phyloP scores from a whole-genome alignment of 2,797 vertebrate species.

The Pogoniulus pusillus region DNA sequence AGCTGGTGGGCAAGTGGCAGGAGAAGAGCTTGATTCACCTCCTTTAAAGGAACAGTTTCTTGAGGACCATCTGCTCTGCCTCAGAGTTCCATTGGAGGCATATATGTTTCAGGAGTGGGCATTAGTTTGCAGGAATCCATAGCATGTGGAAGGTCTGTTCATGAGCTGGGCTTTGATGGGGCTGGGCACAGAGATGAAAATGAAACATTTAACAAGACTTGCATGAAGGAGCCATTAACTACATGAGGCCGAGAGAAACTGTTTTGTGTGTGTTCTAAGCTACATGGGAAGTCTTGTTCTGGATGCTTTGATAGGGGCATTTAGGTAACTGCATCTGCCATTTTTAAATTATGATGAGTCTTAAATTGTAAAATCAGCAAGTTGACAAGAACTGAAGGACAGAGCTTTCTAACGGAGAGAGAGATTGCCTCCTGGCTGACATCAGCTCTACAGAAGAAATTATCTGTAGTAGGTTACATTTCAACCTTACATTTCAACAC shows the following conservation, averaged over 20 bases:
- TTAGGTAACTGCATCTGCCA: background rate
- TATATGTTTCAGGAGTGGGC: background rate
- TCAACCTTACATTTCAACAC: background rate
- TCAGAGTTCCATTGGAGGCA: background rate
- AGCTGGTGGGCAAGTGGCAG: background rate
- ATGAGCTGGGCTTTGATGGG: background rate
- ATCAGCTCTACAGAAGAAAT: background rate
- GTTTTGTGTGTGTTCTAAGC: background rate
- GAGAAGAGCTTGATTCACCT: background rate
- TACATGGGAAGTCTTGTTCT: background rate
- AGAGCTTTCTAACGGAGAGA: background rate
- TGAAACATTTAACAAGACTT: background rate
- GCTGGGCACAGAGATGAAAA: background rate
- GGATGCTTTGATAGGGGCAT: background rate
- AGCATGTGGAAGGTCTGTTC: background rate
- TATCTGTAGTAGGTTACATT: background rate
- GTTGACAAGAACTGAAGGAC: background rate
- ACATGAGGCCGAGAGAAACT: background rate
- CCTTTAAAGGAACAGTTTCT: background rate
- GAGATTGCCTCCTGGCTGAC: background rate
- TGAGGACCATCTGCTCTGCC: background rate
- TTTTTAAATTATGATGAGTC: background rate
- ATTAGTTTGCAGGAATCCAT: background rate
- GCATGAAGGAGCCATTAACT: background rate
- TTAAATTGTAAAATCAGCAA: background rate